Conservation (phyloP, 2,888 invertebrate genomes). For the Apantesis nais region DNA sequence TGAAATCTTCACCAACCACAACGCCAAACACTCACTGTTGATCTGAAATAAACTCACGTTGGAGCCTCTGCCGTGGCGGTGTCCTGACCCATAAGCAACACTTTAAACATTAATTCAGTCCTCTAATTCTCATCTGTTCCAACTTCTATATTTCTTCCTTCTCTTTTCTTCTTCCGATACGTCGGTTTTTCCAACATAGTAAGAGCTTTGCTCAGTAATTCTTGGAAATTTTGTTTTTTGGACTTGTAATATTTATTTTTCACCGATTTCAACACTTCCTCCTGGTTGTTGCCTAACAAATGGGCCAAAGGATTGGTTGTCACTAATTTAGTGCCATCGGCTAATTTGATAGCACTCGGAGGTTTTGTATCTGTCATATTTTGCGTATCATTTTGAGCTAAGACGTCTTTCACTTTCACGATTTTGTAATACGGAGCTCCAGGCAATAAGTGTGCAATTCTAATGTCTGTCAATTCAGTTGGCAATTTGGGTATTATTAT, state of each 20-base stretch:
- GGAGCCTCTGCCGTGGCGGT: no score
- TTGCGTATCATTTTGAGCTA: constrained; percentile 19
- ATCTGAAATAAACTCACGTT: no score
- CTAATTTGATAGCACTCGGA: constrained; percentile 51
- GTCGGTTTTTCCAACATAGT: constrained; percentile 49
- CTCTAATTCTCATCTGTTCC: constrained; percentile 1
- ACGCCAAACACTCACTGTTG: no score
- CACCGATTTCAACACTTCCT: constrained; percentile 47
- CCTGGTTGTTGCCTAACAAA: constrained; percentile 56
- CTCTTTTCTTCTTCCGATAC: constrained; percentile 22
- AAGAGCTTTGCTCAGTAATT: constrained; percentile 64
- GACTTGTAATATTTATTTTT: constrained; percentile 64
- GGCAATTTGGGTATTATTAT: constrained; percentile 63
- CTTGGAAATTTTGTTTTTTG: constrained; percentile 56
- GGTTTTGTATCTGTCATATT: constrained; percentile 9
- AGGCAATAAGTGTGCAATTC: constrained; percentile 66
- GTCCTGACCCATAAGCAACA: no score
- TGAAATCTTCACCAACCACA: no score
- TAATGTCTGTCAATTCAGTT: constrained; percentile 53
- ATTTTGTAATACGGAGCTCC: constrained; percentile 76
- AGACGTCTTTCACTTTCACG: constrained; percentile 64
- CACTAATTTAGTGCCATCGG: constrained; percentile 68
- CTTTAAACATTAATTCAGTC: background rate
- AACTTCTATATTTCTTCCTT: background rate
- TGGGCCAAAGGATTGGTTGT: constrained; percentile 74